Conservation (phyloP, 2,113 vertebrate species). For the human (Homo sapiens) region DNA sequence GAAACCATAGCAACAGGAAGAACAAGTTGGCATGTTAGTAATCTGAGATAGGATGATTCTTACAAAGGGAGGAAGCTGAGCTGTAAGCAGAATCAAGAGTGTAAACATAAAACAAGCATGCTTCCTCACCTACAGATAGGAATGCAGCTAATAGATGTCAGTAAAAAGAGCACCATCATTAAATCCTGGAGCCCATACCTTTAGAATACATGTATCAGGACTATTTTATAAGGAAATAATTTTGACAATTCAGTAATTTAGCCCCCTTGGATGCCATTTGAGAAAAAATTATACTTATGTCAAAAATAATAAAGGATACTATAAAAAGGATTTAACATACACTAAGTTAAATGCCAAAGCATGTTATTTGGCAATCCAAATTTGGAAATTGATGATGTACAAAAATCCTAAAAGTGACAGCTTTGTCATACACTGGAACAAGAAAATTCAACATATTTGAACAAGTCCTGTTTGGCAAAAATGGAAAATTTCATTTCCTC, state of each 20-base stretch:
- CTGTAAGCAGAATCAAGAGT: background rate
- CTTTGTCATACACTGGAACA: background rate
- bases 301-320: background rate
- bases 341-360: background rate
- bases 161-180: background rate
- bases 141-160: background rate
- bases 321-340: background rate
- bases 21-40: slow-evolving; percentile 19
- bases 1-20: slow-evolving; percentile 75
- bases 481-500: background rate
- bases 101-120: background rate
- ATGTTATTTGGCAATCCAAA: background rate
- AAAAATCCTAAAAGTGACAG: background rate
- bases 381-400: background rate
- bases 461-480: background rate
- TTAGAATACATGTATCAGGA: background rate
- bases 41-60: background rate
- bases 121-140: background rate
- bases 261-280: background rate
- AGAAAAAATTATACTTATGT: background rate
- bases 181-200: background rate
- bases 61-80: background rate
- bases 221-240: background rate
- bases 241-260: background rate
- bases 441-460: slow-evolving; percentile 37